phyloP scores from a whole-genome alignment of 2,113 vertebrate species.

The Pyrgilauda ruficollis region DNA sequence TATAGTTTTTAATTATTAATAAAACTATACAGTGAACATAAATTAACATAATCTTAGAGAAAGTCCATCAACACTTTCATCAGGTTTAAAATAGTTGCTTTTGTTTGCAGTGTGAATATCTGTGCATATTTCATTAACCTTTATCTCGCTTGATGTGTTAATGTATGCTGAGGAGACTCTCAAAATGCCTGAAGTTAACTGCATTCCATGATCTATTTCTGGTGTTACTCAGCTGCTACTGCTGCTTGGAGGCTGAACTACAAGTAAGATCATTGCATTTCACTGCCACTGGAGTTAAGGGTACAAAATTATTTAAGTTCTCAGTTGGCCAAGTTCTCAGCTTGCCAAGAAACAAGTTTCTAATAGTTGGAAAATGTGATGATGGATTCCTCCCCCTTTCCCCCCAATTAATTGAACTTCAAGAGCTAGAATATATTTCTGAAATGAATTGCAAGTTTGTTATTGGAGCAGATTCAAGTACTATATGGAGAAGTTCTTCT shows the following conservation, averaged over 20 bases:
- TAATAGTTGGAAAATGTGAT: constrained; percentile 14
- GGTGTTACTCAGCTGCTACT: not conserved
- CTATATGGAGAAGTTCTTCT: constrained; percentile 31
- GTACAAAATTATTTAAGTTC: not conserved
- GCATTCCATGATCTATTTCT: not conserved
- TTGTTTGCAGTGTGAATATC: not conserved
- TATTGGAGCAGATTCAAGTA: constrained; percentile 43
- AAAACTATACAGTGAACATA: not conserved
- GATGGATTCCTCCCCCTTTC: not conserved
- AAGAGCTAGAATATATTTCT: constrained; percentile 27
- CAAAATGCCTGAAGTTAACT: not conserved
- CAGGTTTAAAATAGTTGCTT: not conserved
- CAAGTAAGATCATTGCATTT: not conserved
- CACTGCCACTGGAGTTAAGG: not conserved
- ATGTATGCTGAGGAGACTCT: not conserved
- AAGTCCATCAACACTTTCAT: not conserved
- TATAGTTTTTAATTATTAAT: not conserved
- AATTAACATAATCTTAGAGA: not conserved
- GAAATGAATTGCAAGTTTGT: constrained; percentile 14
- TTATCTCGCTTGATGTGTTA: not conserved
- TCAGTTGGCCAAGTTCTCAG: not conserved
- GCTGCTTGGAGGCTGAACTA: not conserved
- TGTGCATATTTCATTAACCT: not conserved
- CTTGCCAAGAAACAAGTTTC: not conserved
- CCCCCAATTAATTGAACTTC: constrained; percentile 19